phyloP scores from a whole-genome alignment of 2,888 invertebrate genomes.

The Dromius quadrimaculatus region DNA sequence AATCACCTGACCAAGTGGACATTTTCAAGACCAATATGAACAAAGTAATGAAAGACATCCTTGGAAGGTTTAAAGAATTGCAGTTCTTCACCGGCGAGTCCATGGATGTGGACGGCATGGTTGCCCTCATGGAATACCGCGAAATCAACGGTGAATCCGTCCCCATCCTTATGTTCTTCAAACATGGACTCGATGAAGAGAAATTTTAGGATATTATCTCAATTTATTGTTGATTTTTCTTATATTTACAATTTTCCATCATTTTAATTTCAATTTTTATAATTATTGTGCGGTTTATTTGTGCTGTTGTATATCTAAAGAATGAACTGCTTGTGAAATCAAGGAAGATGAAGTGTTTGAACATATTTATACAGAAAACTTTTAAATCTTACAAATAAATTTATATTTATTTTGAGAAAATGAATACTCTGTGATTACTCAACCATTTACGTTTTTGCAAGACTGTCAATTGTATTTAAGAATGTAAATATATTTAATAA shows the following conservation, averaged over 20 bases:
- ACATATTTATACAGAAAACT: slow-evolving; percentile 45
- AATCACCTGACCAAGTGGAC: slow-evolving; percentile 85
- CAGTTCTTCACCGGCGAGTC: slow-evolving; percentile 94
- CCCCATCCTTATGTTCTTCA: slow-evolving; percentile 95
- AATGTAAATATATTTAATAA: slow-evolving; percentile 38
- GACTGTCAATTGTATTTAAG: slow-evolving; percentile 41
- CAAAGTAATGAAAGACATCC: slow-evolving; percentile 92
- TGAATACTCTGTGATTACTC: slow-evolving; percentile 21
- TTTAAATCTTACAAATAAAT: slow-evolving; percentile 51
- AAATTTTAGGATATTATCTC: slow-evolving; percentile 78
- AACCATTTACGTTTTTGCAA: slow-evolving; percentile 24
- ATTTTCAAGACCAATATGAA: slow-evolving; percentile 92
- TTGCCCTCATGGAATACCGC: slow-evolving; percentile 94
- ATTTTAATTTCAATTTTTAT: slow-evolving; percentile 31
- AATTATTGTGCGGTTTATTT: slow-evolving; percentile 31
- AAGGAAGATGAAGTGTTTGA: slow-evolving; percentile 44
- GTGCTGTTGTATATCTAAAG: slow-evolving; percentile 25
- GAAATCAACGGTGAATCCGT: slow-evolving; percentile 85
- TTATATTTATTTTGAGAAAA: slow-evolving; percentile 49
- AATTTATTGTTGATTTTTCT: slow-evolving; percentile 54
- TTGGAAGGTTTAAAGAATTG: slow-evolving; percentile 90
- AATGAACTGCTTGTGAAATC: slow-evolving; percentile 43
- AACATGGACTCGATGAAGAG: slow-evolving; percentile 95
- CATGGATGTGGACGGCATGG: slow-evolving; percentile 94
- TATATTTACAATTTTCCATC: slow-evolving; percentile 53